These are phyloP conservation scores for Andrena minutula DNA, from an alignment of 2,888 invertebrate species.

Conservation along the genomic window DNA sequence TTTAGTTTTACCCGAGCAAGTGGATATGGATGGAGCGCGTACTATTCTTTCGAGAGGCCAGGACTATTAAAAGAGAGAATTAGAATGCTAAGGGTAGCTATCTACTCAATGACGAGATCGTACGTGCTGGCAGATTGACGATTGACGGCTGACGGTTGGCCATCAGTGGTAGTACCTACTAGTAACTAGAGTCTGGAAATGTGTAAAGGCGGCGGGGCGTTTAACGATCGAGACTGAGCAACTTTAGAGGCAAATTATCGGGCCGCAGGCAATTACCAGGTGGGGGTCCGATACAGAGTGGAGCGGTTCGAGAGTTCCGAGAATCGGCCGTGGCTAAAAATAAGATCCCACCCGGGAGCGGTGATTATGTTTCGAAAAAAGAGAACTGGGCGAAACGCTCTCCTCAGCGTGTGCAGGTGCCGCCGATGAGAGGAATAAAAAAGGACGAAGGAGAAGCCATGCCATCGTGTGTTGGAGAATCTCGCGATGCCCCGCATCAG, in stretches of 20 bases:
- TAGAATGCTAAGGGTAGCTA: too few relatives aligned
- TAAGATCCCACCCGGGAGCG: slow-evolving; percentile 84
- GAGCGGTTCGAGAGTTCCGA: slow-evolving; percentile 77
- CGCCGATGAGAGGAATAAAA: slow-evolving; percentile 62
- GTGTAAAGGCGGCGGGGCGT: slow-evolving; percentile 46
- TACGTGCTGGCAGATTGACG: background rate
- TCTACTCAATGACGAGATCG: too few relatives aligned
- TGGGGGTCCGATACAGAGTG: slow-evolving; percentile 71
- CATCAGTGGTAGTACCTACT: slow-evolving; percentile 2
- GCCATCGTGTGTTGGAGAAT: slow-evolving; percentile 45
- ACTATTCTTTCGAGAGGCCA: background rate
- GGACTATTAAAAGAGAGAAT: too few relatives aligned
- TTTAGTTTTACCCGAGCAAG: slow-evolving; percentile 21
- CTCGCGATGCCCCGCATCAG: slow-evolving; percentile 44
- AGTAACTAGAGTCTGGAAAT: slow-evolving; percentile 44
- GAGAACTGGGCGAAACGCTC: slow-evolving; percentile 73
- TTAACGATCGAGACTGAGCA: slow-evolving; percentile 78
- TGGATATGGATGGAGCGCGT: background rate
- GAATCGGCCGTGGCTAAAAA: slow-evolving; percentile 83
- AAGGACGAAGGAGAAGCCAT: slow-evolving; percentile 33
- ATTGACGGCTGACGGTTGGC: background rate
- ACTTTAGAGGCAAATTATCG: slow-evolving; percentile 81
- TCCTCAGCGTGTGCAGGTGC: slow-evolving; percentile 69
- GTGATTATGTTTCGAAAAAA: slow-evolving; percentile 82
- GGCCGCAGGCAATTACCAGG: slow-evolving; percentile 79